Percentiles rank a stretch among this genome's conserved stretches.
These are phyloP conservation scores for Ctenopoma multispine DNA, from an alignment of 2,797 vertebrate genomes.

Conservation along the genomic window DNA sequence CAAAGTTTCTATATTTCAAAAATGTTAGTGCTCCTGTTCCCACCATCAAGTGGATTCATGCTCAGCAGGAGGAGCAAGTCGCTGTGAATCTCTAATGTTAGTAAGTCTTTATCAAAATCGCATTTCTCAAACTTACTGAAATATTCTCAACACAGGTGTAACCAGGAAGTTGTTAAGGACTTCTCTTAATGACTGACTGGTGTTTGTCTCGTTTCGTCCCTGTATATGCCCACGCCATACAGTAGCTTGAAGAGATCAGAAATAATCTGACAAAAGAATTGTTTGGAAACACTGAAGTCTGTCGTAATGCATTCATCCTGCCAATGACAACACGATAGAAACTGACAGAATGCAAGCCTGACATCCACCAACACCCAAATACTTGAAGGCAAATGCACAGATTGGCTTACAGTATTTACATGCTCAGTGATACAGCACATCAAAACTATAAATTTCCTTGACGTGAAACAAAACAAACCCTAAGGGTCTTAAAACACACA, in stretches of 20 bases:
- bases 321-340: constrained; percentile 41
- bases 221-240: neutral
- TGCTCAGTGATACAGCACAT: constrained; percentile 49
- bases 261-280: neutral
- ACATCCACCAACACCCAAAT: constrained; percentile 39
- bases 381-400: constrained; percentile 32
- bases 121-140: neutral
- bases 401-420: constrained; percentile 66
- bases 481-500: constrained; percentile 41
- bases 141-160: neutral
- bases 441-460: constrained; percentile 57
- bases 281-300: constrained; percentile 29
- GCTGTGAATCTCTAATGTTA: constrained; percentile 16
- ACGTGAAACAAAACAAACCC: constrained; percentile 63
- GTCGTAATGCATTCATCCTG: constrained; percentile 42
- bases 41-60: constrained; percentile 8
- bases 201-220: neutral
- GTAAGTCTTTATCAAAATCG: too few species aligned
- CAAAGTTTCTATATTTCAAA: constrained; percentile 40
- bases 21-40: constrained; percentile 15
- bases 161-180: neutral
- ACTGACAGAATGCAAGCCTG: constrained; percentile 53
- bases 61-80: constrained; percentile 34
- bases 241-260: neutral
- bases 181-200: neutral